Evolutionary conservation across 2,888 invertebrate species (phyloP), one percentile per base, ranked within the genome.

Genomic region (Mellilla xanthometata): DNA sequence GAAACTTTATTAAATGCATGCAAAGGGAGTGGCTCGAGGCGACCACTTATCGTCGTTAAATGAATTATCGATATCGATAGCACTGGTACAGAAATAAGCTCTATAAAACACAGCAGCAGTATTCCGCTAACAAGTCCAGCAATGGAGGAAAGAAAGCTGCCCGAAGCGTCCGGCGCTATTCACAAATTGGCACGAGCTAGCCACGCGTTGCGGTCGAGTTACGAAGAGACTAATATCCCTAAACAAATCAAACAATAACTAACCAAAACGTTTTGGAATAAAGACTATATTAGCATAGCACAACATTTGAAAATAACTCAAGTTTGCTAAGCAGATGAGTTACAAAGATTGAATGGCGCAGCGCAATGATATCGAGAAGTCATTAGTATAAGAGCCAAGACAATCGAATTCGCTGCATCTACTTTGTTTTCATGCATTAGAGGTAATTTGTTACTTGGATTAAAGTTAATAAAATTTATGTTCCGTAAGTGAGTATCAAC

Each of bases 131-230:
- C 85, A 81, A 83, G 84, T 85, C 81, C 76, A 85, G 81, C 83
- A 78, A 80, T 77, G 76, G 65, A 81, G 85, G 84, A 87, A 88
- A 87, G 85, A 87, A 87, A 87, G 86, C 83, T 76, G 81, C 81
- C 76, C 68, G 72, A 65, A 81, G 83, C 85, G 82, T 81, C 82
- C 83, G 81, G 78, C 77, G 81, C 81, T 85, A 82, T 83, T 82
- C 85, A 85, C 88, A 87, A 87, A 86, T 88, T 87, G 86, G 85
- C 86, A 87, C 87, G 87, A 87, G 86, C 85, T 78, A 74, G 80
- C 76, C 87, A 86, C 86, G 84, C 86, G 84, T 75, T 70, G 54
- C 48, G 30, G 49, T 49, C 26, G 43, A 57, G 52, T 52, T 43
- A 28, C 45, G 47, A 43, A 78, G 72, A 23, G 61, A 32, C 60